These are phyloP conservation scores for Varecia variegata DNA, from an alignment of 2,797 vertebrate species.

Conservation along the genomic window DNA sequence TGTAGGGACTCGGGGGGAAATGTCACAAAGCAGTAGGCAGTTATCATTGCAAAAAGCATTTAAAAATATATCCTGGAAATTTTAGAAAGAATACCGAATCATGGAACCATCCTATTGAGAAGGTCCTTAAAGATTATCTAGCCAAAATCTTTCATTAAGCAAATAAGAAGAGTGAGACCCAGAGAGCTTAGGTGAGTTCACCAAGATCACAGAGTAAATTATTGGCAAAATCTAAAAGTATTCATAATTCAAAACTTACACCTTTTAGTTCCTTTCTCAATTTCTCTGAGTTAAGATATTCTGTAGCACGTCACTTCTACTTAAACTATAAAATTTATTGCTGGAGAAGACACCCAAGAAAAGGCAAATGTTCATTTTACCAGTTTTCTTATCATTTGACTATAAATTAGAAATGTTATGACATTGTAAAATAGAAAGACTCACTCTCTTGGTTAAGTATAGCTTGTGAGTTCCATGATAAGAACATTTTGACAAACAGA, in stretches of 20 bases:
- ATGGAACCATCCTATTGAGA: not conserved
- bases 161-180: not conserved
- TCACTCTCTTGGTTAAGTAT: not conserved
- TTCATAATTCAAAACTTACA: not conserved
- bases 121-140: not conserved
- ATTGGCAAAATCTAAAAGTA: not conserved
- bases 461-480: not conserved
- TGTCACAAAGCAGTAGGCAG: not conserved
- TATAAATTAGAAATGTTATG: not conserved
- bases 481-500: not conserved
- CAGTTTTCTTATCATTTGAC: not conserved
- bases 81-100: not conserved
- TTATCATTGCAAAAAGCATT: not conserved
- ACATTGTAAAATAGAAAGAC: not conserved
- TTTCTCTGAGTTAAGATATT: not conserved
- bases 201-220: not conserved
- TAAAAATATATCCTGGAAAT: not conserved
- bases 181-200: not conserved
- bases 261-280: constrained; percentile 1
- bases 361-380: not conserved
- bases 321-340: not conserved
- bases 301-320: not conserved
- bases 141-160: not conserved
- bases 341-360: not conserved
- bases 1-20: not conserved